Percentiles rank a stretch among this genome's conserved stretches.
phyloP scores from a whole-genome alignment of 2,113 vertebrate genomes.

The Bos taurus region ARS-UCD2.0 NC_037340.1:54728501-54729000 shows the following conservation, averaged over 20 bases:
- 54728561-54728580: background rate
- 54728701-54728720: background rate
- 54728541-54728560: background rate
- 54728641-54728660: background rate
- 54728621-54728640: background rate
- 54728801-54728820: background rate
- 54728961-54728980: background rate
- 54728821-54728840: conserved; percentile 1
- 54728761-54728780: background rate
- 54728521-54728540: background rate
- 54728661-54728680: background rate
- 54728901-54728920: background rate
- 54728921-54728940: conserved; percentile 31
- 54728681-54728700: background rate
- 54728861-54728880: background rate
- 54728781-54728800: background rate
- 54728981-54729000: background rate
- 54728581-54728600: rapidly evolving
- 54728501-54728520: background rate
- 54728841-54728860: background rate
- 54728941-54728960: conserved; percentile 48
- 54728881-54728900: conserved; percentile 12
- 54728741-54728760: rapidly evolving
- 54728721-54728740: background rate
- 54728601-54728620: background rate